Percentiles rank a stretch among this genome's conserved stretches.
Conservation (phyloP, 2,888 invertebrate genomes). For the Tetrapedia diversipes region DNA sequence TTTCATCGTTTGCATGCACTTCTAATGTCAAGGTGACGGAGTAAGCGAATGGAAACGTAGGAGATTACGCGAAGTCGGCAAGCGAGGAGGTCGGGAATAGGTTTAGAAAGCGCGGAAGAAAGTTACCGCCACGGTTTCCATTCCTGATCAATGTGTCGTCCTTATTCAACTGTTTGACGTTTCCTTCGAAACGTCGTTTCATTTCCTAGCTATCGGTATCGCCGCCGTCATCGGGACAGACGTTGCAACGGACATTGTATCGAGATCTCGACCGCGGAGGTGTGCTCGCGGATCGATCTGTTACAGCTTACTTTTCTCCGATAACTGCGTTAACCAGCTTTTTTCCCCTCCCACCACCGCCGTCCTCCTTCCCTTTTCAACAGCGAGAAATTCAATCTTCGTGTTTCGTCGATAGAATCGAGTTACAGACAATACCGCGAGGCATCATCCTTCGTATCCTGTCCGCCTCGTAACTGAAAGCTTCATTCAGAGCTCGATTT, state of each 20-base stretch:
- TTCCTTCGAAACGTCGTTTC: slow-evolving; percentile 69
- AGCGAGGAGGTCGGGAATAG: slow-evolving; percentile 22
- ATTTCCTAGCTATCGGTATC: slow-evolving; percentile 67
- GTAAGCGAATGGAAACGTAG: neutral
- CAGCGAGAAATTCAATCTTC: slow-evolving; percentile 32
- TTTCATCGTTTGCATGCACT: neutral
- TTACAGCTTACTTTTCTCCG: slow-evolving; percentile 48
- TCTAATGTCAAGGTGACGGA: neutral
- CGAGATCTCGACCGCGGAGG: slow-evolving; percentile 60
- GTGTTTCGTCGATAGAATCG: slow-evolving; percentile 8
- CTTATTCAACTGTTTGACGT: slow-evolving; percentile 61
- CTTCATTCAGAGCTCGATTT: slow-evolving; percentile 1
- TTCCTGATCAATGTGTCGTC: slow-evolving; percentile 54
- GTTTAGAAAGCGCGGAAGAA: slow-evolving; percentile 39
- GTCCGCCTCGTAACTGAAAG: neutral
- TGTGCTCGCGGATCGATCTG: slow-evolving; percentile 39
- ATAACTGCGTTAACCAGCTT: slow-evolving; percentile 35
- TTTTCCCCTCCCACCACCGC: neutral
- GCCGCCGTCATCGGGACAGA: slow-evolving; percentile 61
- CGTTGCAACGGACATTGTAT: slow-evolving; percentile 64
- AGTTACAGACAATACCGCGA: slow-evolving; percentile 11
- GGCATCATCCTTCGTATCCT: slow-evolving; percentile 9
- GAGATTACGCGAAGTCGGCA: slow-evolving; percentile 4
- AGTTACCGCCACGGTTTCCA: slow-evolving; percentile 41
- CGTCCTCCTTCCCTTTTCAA: neutral